Conservation (phyloP, 2,113 vertebrate species). For the Petaurus breviceps region DNA sequence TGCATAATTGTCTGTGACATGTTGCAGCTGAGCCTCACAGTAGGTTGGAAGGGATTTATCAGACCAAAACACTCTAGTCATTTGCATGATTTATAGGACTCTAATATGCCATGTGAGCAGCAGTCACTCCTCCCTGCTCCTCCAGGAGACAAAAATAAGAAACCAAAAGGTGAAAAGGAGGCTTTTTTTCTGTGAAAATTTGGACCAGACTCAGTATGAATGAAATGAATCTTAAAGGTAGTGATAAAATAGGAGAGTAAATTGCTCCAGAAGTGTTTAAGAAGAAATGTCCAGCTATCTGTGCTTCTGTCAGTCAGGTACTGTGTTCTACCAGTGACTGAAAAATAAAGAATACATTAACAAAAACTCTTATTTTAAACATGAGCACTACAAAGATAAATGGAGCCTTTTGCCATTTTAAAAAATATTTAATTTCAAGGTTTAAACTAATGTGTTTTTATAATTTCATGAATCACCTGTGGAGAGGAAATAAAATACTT, state of each 20-base stretch:
- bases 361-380: conserved; percentile 58
- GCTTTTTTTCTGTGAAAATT: background rate
- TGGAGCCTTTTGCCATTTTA: conserved; percentile 14
- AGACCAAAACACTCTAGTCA: rapidly evolving
- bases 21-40: rapidly evolving
- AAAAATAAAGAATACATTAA: background rate
- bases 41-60: background rate
- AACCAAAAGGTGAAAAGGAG: background rate
- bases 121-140: background rate
- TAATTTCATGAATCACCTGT: background rate
- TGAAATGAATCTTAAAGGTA: background rate
- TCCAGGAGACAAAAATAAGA: background rate
- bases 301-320: background rate
- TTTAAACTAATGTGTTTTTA: conserved; percentile 9
- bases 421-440: conserved; percentile 58
- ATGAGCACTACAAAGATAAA: conserved; percentile 51
- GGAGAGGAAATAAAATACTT: background rate
- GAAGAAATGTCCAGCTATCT: conserved; percentile 38
- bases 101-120: background rate
- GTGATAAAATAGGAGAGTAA: conserved; percentile 65
- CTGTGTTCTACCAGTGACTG: conserved; percentile 10
- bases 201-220: background rate
- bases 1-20: rapidly evolving
- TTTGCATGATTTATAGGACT: rapidly evolving
- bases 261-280: background rate